Base-by-base conservation (phyloP, 2,888 invertebrate genomes). In the Drosophila emarginata region DNA sequence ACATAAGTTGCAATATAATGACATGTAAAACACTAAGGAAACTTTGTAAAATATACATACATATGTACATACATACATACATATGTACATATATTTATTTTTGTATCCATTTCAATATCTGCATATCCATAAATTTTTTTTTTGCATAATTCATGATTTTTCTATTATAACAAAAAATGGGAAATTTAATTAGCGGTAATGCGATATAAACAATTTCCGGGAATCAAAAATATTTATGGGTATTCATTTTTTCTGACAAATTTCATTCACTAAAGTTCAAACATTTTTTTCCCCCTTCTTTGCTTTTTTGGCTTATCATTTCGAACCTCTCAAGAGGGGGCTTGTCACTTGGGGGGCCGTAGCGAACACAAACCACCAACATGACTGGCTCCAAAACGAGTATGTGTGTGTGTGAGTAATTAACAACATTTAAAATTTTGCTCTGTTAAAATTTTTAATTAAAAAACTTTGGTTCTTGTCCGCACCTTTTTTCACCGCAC, bases 401-500 rank as follows among this genome's bases (percentile, higher is more conserved):
- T 45, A 11, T 18, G 18, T 45, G 37, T 37, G 37, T 37, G 12
- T n/a, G 37, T 4, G 4, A 21, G 18, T 18, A 45, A 45, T 45
- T 45, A 45, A 18, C 45, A 45, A 21, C 12, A 45, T 45, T 45
- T 45, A 21, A 45, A 21, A 21, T 56, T 32, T 32, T 54, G 52
- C 45, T 21, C 12, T 45, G 45, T 21, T 45, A 15, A 15, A 56
- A 39, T 37, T 37, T 56, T 57, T 57, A 21, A n/a, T 57, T 39
- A 21, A n/a, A 37, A 39, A 23, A 14, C 23, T 39, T 57, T 57
- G 36, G 18, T 18, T 54, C 18, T 18, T 45, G 18, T 18, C 45
- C 45, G 45, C 45, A 45, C 45, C 45, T 52, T 28, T 28, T 52
- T 28, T 15, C 6, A n/a, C 54, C 61, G 54, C 65, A 72, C 78